Conservation (phyloP, 2,113 vertebrate species). For the Monopterus albus region DNA sequence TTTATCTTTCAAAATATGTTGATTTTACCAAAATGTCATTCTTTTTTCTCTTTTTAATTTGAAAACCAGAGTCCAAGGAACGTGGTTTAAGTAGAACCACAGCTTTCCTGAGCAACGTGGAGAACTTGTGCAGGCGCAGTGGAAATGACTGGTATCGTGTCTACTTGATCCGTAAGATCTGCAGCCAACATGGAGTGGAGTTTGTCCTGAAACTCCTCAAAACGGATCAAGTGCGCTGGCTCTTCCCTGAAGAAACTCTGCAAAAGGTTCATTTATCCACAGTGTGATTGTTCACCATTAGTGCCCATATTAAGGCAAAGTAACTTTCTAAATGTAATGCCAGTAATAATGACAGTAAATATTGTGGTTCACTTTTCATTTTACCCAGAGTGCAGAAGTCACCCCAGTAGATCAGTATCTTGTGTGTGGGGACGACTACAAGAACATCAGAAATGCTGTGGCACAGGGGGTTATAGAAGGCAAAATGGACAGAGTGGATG, state of each 20-base stretch:
- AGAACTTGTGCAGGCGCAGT: constrained; percentile 71
- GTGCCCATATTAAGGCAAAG: background rate
- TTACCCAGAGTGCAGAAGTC: constrained; percentile 60
- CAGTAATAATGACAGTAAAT: background rate
- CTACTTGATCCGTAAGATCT: constrained; percentile 88
- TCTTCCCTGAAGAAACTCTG: constrained; percentile 86
- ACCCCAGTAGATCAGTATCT: constrained; percentile 86
- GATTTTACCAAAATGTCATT: background rate
- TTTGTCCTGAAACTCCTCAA: constrained; percentile 84
- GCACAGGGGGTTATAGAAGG: constrained; percentile 80
- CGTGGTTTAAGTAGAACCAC: constrained; percentile 2
- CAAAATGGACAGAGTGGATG: constrained; percentile 59
- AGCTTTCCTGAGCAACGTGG: constrained; percentile 75
- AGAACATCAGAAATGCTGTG: constrained; percentile 84
- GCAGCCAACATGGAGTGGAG: constrained; percentile 84
- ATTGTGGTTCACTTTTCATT: background rate
- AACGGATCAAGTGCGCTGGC: constrained; percentile 77
- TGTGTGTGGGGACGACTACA: constrained; percentile 85
- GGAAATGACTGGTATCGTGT: constrained; percentile 88
- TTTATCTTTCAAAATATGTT: background rate
- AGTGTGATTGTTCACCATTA: background rate
- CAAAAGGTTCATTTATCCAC: constrained; percentile 77
- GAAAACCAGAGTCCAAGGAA: constrained; percentile 36
- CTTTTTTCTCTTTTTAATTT: constrained; percentile 4
- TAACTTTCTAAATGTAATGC: background rate